These are phyloP conservation scores for Theonella swinhoei DNA, from an alignment of 37 sponge, comb jelly and placozoan genomes.

Conservation along the genomic window DNA sequence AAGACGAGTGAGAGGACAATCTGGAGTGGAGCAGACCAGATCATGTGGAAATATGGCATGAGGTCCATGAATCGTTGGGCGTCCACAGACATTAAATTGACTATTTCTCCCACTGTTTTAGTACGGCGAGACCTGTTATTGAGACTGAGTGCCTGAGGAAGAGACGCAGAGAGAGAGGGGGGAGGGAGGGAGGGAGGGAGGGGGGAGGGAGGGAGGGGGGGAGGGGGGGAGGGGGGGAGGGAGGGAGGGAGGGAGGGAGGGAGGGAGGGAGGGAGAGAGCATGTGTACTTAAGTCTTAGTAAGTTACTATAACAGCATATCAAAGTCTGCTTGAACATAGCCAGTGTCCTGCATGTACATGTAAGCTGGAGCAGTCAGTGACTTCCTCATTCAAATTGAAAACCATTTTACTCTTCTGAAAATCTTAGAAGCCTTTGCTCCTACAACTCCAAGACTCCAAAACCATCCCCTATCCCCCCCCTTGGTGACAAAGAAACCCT, in stretches of 20 bases:
- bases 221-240: slow-evolving; percentile 14
- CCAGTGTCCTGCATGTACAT: too few species aligned
- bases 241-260: not conserved
- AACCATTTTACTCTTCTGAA: too few species aligned
- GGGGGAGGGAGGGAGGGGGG: slow-evolving; percentile 1
- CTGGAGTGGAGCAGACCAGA: slow-evolving; percentile 97
- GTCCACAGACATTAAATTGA: slow-evolving; percentile 99
- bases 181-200: slow-evolving; percentile 8
- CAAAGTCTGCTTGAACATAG: too few species aligned
- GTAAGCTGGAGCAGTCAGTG: too few species aligned
- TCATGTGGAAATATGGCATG: slow-evolving; percentile 75
- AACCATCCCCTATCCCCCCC: too few species aligned
- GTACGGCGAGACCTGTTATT: slow-evolving; percentile 72
- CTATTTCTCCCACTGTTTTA: slow-evolving; percentile 92
- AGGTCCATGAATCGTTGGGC: slow-evolving; percentile 95
- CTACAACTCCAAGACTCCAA: too few species aligned
- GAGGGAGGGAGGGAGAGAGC: not conserved
- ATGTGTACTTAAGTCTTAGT: not conserved
- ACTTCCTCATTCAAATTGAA: too few species aligned
- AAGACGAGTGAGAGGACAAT: slow-evolving; percentile 81
- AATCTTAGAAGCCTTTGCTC: too few species aligned
- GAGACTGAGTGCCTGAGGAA: slow-evolving; percentile 78
- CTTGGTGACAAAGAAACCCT: too few species aligned
- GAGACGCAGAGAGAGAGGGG: not conserved
- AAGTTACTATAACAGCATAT: too few species aligned